Evolutionary conservation across 1,140 invertebrate genomes (phyloP), one percentile per base, ranked within the genome.

Genomic region (Stegodyphus mimosarum): DNA sequence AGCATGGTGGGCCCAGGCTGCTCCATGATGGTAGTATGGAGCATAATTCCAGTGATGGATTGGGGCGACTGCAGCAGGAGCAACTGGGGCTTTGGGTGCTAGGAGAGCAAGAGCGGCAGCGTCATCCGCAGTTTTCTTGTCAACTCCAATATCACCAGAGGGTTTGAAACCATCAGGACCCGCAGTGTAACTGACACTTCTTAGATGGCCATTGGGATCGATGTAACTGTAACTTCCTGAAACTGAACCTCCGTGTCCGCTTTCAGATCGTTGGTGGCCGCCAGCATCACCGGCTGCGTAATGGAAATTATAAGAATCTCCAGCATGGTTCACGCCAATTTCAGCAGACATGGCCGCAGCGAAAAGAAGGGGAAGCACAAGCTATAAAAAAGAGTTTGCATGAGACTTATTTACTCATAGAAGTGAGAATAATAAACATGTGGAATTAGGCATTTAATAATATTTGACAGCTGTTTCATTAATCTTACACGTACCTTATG

Each of bases 141-240:
- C 88, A 11, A 87, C 87, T 33, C 63, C 53, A 63, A 86, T 87
- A 52, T 88, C 88, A 49, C 88, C 88, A 77, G 78, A 10, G 6
- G 88, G 76, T 18, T 87, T 75, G 73, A 77, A 88, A 17, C 88
- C 88, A 88, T 95, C 94, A 88, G 92, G 78, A 18, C 86, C 93
- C 5, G 95, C 95, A 11, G 94, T 95, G 90, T 96, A 97, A 7
- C 95, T 95, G n/a, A 96, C 94, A 70, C 94, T 92, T 91, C 96
- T 96, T 72, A 96, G 93, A 90, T 95, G 93, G 7, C 95, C 95
- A 87, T 93, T 92, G 66, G 94, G 93, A 89, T 96, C 95, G 52
- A 96, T 91, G 90, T 95, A 96, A 81, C 95, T 95, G 90, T 95
- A 96, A 60, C 95, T 96, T 72, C 95, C 95, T 89, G 95, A 95